Base-by-base conservation (phyloP, 1,140 invertebrate species). In the Drosophila chauvacae region DNA sequence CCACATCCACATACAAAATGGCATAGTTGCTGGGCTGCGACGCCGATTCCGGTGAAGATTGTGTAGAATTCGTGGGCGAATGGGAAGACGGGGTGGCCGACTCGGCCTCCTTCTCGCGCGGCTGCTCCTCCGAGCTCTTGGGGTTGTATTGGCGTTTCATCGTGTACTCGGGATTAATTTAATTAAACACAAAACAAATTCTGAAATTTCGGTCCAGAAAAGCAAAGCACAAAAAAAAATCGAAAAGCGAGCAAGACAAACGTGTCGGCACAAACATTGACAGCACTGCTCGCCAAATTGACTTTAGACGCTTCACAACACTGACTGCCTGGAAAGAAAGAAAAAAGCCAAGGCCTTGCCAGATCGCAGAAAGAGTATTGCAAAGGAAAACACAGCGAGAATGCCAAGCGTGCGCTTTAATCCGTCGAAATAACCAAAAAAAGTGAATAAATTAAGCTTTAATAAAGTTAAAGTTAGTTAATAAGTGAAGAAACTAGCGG, bases 1-100 rank as follows among this genome's bases (percentile, higher is more conserved):
- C 81, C 53, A 90, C 85, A 77, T 90, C 85, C 53, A 90, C 85
- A 18, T 90, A 90, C 1, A 81, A 37, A 14, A 58, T 13, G 13
- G 48, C 26, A 7, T 41, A 77, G 11, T 33, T 37, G 10, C 28
- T 26, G 20, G 48, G 13, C 37, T 28, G 47, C 56, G 56, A 23
- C 11, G 41, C n/a, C 9, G 47, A 18, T 11, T 66, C 42, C 11
- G 51, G 53, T 30, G 68, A 44, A 5, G 65, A 51, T 7, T 18
- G 9, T 2, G 62, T 16, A 5, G 53, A 56, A 26, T 55, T 55
- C 2, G 20, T n/a, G 7, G 37, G 64, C 57, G 68, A 83, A 41
- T 23, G 62, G 59, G 37, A 62, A 2, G 57, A 65, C 20, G 48
- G 39, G 35, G 30, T 55, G 2, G 80, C 53, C n/a, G 80, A 30